Conservation (phyloP, 2,888 invertebrate species). For the Ernsta delagoae region DNA sequence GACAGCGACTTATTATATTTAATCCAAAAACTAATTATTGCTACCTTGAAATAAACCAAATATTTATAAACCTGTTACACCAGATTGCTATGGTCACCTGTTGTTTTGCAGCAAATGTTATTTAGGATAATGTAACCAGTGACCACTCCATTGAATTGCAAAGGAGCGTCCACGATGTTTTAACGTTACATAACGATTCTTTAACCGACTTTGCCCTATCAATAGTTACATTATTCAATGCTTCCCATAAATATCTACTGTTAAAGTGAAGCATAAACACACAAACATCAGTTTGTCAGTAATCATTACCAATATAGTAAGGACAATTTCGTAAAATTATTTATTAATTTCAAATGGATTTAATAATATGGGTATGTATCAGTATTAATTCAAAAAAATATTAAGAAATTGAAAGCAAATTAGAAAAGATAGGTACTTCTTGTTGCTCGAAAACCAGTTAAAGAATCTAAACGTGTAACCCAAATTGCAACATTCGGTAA, state of each 20-base stretch:
- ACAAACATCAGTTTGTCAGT: too few species aligned
- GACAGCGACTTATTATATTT: too few species aligned
- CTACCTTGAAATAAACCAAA: neutral
- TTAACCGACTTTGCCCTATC: neutral
- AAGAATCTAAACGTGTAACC: neutral
- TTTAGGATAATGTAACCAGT: neutral
- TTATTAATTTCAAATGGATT: too few species aligned
- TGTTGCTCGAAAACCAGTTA: neutral
- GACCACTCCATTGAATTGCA: neutral
- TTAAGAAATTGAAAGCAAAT: too few species aligned
- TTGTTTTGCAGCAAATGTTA: neutral
- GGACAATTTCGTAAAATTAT: too few species aligned
- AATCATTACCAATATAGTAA: too few species aligned
- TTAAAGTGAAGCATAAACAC: too few species aligned
- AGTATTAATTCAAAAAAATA: too few species aligned
- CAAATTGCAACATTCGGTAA: neutral
- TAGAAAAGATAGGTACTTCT: neutral
- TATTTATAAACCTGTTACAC: neutral
- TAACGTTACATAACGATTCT: neutral
- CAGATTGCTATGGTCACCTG: neutral
- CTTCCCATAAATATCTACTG: too few species aligned
- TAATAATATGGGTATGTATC: too few species aligned
- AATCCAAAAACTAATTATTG: neutral
- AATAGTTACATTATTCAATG: neutral
- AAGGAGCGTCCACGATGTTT: neutral